These are phyloP conservation scores for Elachura formosa DNA, from an alignment of 2,113 vertebrate genomes.

Conservation along the genomic window DNA sequence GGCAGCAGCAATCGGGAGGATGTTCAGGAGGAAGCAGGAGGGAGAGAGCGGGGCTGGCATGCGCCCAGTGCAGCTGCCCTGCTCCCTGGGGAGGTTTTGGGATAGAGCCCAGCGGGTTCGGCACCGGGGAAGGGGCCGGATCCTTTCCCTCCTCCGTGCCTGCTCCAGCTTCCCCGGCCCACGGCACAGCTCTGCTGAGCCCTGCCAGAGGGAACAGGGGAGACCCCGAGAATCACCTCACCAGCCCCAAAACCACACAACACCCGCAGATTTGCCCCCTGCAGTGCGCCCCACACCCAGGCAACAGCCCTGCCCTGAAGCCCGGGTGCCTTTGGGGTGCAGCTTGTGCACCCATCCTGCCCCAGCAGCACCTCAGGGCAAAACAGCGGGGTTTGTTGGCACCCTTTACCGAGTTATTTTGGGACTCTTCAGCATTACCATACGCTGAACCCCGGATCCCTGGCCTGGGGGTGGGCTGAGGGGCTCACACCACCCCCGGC, in stretches of 20 bases:
- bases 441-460: not conserved
- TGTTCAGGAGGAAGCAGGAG: not conserved
- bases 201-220: not conserved
- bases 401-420: not conserved
- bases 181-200: not conserved
- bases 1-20: fast-evolving
- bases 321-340: not conserved
- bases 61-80: not conserved
- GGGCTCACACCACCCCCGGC: not conserved
- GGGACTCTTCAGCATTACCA: not conserved
- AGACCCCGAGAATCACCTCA: not conserved
- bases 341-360: not conserved
- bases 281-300: not conserved
- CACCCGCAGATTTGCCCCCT: not conserved
- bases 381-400: not conserved
- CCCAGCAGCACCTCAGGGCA: not conserved
- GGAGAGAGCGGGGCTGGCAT: not conserved
- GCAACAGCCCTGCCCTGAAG: too few species aligned
- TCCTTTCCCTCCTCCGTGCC: not conserved
- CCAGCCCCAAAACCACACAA: not conserved
- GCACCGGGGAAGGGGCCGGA: not conserved
- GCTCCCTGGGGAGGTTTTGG: not conserved
- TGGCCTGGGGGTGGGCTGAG: not conserved
- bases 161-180: fast-evolving
- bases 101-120: not conserved